A percentile compares a stretch with the other conserved stretches of the same genome.
Conservation (phyloP, 2,113 vertebrate species). For the Neodon shergylaensis region DNA sequence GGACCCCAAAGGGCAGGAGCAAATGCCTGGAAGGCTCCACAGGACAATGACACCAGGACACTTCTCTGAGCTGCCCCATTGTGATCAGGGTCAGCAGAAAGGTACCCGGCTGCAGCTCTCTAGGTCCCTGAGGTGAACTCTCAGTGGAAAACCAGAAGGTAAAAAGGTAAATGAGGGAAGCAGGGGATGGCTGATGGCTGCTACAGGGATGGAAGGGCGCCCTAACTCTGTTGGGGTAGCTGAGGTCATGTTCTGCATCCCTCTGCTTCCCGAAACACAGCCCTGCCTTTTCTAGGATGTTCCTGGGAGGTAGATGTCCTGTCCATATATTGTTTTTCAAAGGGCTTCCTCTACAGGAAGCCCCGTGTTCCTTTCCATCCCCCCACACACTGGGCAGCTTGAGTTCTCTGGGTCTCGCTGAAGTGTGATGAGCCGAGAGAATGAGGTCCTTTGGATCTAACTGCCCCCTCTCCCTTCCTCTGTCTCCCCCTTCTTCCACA, state of each 20-base stretch:
- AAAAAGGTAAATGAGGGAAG: background rate
- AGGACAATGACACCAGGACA: accelerated
- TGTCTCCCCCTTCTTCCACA: accelerated
- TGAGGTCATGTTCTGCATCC: background rate
- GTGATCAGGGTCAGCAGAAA: background rate
- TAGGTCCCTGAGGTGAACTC: background rate
- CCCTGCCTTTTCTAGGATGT: background rate
- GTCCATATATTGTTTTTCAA: background rate
- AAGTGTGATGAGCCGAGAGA: background rate
- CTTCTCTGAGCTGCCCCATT: too few relatives aligned
- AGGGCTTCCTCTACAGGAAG: too few relatives aligned
- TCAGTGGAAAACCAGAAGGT: background rate
- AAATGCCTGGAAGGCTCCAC: accelerated
- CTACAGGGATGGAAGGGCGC: background rate
- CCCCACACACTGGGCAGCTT: background rate
- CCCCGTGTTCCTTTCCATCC: background rate
- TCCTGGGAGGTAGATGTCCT: background rate
- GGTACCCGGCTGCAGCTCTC: background rate
- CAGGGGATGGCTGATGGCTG: background rate
- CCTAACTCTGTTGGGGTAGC: background rate
- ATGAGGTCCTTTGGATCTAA: background rate
- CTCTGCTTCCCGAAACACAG: background rate
- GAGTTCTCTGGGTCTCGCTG: background rate
- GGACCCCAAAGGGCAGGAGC: background rate
- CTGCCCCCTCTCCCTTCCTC: too few relatives aligned